Percentiles rank a stretch among this genome's conserved stretches.
phyloP scores from a whole-genome alignment of 2,888 invertebrate species.

The Sinhomidia bicolor region DNA sequence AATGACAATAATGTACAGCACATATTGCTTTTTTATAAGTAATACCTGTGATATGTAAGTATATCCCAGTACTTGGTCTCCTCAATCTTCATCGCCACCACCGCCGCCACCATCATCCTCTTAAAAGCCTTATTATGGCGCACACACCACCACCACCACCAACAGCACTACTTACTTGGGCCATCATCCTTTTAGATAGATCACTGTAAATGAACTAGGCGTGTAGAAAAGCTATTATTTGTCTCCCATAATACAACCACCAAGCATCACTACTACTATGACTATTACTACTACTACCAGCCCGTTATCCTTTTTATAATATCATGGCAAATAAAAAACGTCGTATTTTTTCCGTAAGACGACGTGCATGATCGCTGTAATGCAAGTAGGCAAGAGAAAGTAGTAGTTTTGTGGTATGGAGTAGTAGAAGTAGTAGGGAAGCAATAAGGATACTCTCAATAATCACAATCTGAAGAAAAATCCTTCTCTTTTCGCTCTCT shows the following conservation, averaged over 20 bases:
- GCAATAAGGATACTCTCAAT: neutral
- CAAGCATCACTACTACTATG: too few species aligned
- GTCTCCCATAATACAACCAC: slow-evolving; percentile 8
- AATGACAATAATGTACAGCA: neutral
- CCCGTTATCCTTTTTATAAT: slow-evolving; percentile 24
- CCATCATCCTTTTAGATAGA: slow-evolving; percentile 43
- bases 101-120: slow-evolving; percentile 25
- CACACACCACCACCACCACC: too few species aligned
- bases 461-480: neutral
- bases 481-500: neutral
- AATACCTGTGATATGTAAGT: too few species aligned
- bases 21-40: too few species aligned
- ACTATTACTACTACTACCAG: neutral
- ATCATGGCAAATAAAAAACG: slow-evolving; percentile 27
- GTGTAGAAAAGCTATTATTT: slow-evolving; percentile 49
- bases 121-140: slow-evolving; percentile 36
- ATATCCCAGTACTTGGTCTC: neutral
- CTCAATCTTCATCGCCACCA: slow-evolving; percentile 3
- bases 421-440: too few species aligned
- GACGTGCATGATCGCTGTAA: neutral
- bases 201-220: slow-evolving; percentile 59
- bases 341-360: neutral
- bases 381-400: too few species aligned
- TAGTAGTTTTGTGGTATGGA: too few species aligned
- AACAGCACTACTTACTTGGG: neutral